Base-by-base conservation (phyloP, 1,140 invertebrate species). In the Cherax quadricarinatus region DNA sequence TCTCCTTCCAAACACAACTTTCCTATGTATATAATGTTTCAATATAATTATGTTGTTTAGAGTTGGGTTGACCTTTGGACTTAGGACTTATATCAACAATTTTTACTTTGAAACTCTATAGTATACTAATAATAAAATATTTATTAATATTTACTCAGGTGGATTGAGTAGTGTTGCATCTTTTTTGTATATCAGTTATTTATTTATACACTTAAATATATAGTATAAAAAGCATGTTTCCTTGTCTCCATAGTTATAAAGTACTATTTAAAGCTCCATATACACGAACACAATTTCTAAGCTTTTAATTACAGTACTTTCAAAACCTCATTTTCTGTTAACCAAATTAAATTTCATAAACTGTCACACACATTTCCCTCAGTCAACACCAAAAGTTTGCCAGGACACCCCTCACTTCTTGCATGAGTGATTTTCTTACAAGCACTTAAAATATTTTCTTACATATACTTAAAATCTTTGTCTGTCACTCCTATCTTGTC, bases 1-100 rank as follows among this genome's bases (percentile, higher is more conserved):
- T 80, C 51, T 53, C 78, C 89, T 86, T 81, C 83, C 24, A 75
- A 24, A 6, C 41, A 41, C 53, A 60, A n/a, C 66, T 91, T 66
- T 80, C 83, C 89, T 86, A 49, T 81, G 62, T 75, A 62, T 53
- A 53, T 53, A n/a, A 51, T 48, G 78, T 81, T 57, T 49, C 30
- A 78, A 53, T 12, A 41, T 60, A 30, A 73, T 57, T 6, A 30
- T 70, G 24, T 7, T 41, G 66, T 73, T 62, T 81, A 80, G 7
- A 49, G 49, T 18, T 60, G 24, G 49, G 75, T 21, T 48, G 70
- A 51, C 70, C 75, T 48, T 73, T 12, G 10, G 30, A 49, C 24
- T 62, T 66, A 66, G 49, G 24, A 21, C n/a, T 12, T 18, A 49
- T 18, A 53, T 18, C 48, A 48, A 41, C 7, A 57, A 48, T 80